Evolutionary conservation across 2,113 vertebrate genomes (phyloP), one percentile per base, ranked within the genome.

Genomic region (Gasterosteus nipponicus): DNA sequence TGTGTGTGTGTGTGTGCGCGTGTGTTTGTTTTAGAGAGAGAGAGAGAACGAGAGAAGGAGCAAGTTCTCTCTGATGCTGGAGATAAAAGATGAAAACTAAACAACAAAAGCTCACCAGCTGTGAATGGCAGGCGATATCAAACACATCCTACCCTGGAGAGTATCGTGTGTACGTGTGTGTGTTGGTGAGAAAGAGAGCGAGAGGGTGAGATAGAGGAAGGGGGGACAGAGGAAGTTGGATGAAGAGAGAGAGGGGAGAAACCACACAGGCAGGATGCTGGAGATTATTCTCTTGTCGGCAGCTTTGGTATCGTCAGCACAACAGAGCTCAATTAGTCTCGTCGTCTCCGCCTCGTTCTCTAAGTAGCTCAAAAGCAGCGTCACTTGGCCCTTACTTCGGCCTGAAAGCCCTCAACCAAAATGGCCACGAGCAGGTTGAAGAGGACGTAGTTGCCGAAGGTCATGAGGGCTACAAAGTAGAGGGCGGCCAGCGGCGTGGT

Each of bases 341-440:
- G 11, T 61, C 84, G 63, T 19, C 81, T 57, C 56, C 33, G 53
- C 67, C 69, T 57, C 51, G 0, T 69, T 82, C 64, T 65, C 69
- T 80, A 62, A 82, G 69, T 77, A 78, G 84, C 75, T 82, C 44
- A 54, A 57, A 69, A 86, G 59, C 11, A 0, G 71, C 39, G 10
- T 67, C 22, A 26, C 31, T 56, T 73, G 80, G 73, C 77, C 77
- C 91, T 90, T 81, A 93, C 92, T 81, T 93, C 92, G 0, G 98
- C 98, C 90, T 99, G 98, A 88, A 99, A 99, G 31, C 98, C 97
- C 86, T 99, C 97, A 10, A 99, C 98, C 87, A 99, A 92, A 87
- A 99, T 99, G 95, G 98, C 98, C 51, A 99, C 98, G 0, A 99
- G 94, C 67, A 99, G 91, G 90, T 99, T 99, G 94, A 99, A 99